Conservation (phyloP, 2,113 vertebrate species). For the Nerophis lumbriciformis region DNA sequence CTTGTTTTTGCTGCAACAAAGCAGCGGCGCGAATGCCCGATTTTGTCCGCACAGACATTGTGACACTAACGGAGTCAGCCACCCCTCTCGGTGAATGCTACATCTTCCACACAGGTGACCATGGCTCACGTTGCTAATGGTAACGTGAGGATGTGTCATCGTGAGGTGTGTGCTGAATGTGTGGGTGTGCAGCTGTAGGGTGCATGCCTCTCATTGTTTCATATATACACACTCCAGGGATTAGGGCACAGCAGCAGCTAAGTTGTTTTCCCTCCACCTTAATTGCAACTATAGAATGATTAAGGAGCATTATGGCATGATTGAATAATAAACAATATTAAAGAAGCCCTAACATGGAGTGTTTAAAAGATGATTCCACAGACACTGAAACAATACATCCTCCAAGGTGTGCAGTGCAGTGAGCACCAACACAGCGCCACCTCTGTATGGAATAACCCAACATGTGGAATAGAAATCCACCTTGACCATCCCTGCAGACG, state of each 20-base stretch:
- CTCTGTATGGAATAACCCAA: slow-evolving; percentile 39
- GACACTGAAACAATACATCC: slow-evolving; percentile 1
- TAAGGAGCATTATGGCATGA: slow-evolving; percentile 10
- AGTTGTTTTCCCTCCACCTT: slow-evolving; percentile 5
- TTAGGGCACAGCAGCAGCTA: slow-evolving; percentile 11
- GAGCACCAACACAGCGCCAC: slow-evolving; percentile 40
- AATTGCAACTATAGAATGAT: not conserved
- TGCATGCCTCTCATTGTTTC: slow-evolving; percentile 8
- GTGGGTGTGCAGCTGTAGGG: slow-evolving; percentile 39
- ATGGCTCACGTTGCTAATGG: slow-evolving; percentile 59
- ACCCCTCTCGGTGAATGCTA: not conserved
- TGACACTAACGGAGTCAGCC: not conserved
- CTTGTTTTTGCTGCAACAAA: no score
- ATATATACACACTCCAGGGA: slow-evolving; percentile 4
- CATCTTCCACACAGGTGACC: slow-evolving; percentile 33
- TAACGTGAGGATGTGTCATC: slow-evolving; percentile 50
- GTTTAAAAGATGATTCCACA: slow-evolving; percentile 25
- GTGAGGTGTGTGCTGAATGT: slow-evolving; percentile 26
- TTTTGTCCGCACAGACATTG: no score
- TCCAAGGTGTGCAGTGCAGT: slow-evolving; percentile 39
- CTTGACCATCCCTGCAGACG: not conserved
- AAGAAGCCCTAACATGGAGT: not conserved
- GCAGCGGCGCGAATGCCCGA: no score
- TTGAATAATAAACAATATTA: not conserved
- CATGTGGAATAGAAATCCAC: not conserved